Evolutionary conservation across 2,113 vertebrate species (phyloP).

Genomic region (Clarias macrocephalus): DNA sequence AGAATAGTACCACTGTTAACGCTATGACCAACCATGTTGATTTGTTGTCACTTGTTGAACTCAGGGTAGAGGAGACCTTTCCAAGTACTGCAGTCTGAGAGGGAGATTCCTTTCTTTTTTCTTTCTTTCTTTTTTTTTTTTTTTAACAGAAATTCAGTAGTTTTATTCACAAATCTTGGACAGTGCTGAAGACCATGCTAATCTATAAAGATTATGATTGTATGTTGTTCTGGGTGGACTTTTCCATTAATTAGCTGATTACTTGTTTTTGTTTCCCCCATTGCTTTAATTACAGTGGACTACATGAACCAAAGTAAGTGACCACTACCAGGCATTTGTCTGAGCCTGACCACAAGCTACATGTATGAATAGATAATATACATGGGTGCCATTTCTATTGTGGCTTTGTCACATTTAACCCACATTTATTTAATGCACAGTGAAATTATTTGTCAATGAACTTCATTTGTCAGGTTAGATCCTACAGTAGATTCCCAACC

Average conservation of each 20-base stretch:
- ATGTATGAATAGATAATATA: neutral
- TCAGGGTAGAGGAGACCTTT: neutral
- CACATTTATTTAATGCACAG: neutral
- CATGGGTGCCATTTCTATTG: neutral
- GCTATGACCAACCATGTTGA: neutral
- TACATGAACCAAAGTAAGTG: neutral
- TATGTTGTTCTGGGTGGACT: neutral
- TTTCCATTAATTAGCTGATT: neutral
- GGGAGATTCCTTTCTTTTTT: neutral
- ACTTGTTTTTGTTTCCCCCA: neutral
- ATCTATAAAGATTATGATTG: neutral
- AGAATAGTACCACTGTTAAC: neutral
- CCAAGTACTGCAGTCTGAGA: neutral
- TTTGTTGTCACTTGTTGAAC: neutral
- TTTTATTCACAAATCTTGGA: neutral
- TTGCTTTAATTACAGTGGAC: neutral
- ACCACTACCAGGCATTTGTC: neutral
- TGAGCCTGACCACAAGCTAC: neutral
- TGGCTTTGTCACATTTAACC: neutral
- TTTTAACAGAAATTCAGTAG: neutral
- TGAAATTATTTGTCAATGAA: neutral
- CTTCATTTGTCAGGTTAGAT: neutral
- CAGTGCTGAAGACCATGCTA: neutral
- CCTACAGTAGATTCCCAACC: neutral
- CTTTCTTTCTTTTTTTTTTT: neutral